These are phyloP conservation scores for Syndactyla subalaris DNA, from an alignment of 2,797 vertebrate species.

Conservation along the genomic window DNA sequence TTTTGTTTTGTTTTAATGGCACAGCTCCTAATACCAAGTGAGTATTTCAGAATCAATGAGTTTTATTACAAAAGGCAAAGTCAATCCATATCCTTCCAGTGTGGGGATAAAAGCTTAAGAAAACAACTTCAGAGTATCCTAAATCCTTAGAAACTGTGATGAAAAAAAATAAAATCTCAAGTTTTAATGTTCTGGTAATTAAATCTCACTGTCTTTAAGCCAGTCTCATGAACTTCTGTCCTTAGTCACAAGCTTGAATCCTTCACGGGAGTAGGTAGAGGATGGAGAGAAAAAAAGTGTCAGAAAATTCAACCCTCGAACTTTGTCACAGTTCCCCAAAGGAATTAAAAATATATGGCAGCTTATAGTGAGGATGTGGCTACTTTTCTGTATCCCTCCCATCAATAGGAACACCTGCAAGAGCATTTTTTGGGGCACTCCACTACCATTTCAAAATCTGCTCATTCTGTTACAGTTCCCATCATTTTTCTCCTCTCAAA, in stretches of 20 bases:
- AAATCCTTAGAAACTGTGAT: neutral
- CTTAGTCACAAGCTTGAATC: neutral
- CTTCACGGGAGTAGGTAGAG: neutral
- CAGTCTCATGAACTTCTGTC: neutral
- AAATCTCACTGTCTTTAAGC: neutral
- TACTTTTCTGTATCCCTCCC: neutral
- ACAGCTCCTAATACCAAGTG: neutral
- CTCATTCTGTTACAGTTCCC: neutral
- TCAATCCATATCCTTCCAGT: neutral
- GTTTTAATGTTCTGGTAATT: neutral
- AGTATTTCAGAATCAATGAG: conserved; percentile 1
- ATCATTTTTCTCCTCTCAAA: neutral
- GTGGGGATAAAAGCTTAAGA: neutral
- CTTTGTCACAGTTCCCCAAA: neutral
- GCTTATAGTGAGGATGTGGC: neutral
- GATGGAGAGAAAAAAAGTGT: neutral
- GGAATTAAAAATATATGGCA: neutral
- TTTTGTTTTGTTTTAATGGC: neutral
- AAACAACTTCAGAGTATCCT: neutral
- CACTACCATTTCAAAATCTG: neutral
- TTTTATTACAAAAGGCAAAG: neutral
- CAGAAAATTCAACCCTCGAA: neutral
- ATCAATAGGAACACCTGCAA: neutral
- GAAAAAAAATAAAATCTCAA: neutral
- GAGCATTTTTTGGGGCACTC: neutral